Percentiles rank a stretch among this genome's conserved stretches.
Conservation (phyloP, 2,797 vertebrate species). For the Melanotaenia pygmaea region DNA sequence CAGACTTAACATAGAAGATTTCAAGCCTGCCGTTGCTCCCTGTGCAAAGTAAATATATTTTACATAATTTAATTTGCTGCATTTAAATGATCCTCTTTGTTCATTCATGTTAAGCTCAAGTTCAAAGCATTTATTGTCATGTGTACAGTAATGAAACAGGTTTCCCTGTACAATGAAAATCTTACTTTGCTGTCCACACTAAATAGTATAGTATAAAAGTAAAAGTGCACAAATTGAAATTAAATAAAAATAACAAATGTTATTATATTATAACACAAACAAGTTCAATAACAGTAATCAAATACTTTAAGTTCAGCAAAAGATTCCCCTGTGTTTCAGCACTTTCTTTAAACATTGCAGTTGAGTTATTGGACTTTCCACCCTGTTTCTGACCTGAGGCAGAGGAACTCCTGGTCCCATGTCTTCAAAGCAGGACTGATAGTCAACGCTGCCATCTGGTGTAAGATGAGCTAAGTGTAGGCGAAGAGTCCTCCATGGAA, state of each 20-base stretch:
- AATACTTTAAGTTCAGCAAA: neutral
- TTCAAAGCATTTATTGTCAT: no score
- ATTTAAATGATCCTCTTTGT: neutral
- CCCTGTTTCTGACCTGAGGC: conserved; percentile 81
- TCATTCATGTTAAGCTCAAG: neutral
- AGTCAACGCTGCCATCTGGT: conserved; percentile 86
- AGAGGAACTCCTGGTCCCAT: conserved; percentile 84
- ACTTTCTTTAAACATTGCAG: no score
- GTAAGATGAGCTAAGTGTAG: conserved; percentile 79
- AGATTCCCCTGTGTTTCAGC: neutral
- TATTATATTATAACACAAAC: neutral
- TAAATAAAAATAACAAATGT: no score
- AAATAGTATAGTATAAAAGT: no score
- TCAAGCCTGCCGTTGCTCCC: neutral
- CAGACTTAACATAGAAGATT: neutral
- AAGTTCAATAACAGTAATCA: neutral
- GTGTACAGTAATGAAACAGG: no score
- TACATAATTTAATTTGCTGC: neutral
- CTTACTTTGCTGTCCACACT: no score
- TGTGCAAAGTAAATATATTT: neutral
- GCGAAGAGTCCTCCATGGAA: conserved; percentile 94
- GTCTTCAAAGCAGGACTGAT: conserved; percentile 90
- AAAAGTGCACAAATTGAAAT: no score
- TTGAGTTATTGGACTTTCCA: neutral
- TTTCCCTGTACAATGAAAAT: no score